These are phyloP conservation scores for Phymanthus crucifer DNA, from an alignment of 92 coral and sea anemone species.

Conservation along the genomic window DNA sequence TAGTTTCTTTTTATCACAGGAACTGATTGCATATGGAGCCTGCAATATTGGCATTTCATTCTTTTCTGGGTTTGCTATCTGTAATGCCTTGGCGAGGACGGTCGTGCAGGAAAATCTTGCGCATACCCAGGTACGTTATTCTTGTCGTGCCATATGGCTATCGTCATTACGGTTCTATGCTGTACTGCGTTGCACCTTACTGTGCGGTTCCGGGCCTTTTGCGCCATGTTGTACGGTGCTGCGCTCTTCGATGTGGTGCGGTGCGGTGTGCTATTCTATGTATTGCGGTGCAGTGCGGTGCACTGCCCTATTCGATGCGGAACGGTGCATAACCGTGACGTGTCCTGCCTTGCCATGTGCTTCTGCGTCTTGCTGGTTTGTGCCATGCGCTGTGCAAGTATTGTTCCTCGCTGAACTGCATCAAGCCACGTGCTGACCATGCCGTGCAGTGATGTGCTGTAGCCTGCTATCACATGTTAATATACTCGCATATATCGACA, in stretches of 20 bases:
- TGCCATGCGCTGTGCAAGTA: no score
- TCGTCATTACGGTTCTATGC: conserved; percentile 12
- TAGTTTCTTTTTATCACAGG: conserved; percentile 56
- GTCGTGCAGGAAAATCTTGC: conserved; percentile 89
- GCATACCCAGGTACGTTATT: conserved; percentile 70
- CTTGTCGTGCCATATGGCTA: neutral
- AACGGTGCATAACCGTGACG: conserved; percentile 9
- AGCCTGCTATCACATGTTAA: no score
- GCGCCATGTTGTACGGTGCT: conserved; percentile 35
- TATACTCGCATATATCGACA: no score
- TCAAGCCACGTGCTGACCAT: no score
- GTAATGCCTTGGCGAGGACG: conserved; percentile 84
- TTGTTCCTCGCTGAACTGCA: no score
- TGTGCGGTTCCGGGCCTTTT: conserved; percentile 36
- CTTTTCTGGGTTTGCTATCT: conserved; percentile 85
- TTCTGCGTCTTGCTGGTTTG: no score
- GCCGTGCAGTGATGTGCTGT: no score
- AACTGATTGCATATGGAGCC: conserved; percentile 84
- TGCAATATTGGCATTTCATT: conserved; percentile 81
- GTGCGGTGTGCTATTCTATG: conserved; percentile 44
- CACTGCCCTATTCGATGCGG: conserved; percentile 25
- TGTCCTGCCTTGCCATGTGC: no score
- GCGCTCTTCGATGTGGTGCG: conserved; percentile 39
- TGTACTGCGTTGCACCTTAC: conserved; percentile 30
- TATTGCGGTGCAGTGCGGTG: conserved; percentile 30